Conservation (phyloP, 2,113 vertebrate species). For the Rhinolophus sinicus region DNA sequence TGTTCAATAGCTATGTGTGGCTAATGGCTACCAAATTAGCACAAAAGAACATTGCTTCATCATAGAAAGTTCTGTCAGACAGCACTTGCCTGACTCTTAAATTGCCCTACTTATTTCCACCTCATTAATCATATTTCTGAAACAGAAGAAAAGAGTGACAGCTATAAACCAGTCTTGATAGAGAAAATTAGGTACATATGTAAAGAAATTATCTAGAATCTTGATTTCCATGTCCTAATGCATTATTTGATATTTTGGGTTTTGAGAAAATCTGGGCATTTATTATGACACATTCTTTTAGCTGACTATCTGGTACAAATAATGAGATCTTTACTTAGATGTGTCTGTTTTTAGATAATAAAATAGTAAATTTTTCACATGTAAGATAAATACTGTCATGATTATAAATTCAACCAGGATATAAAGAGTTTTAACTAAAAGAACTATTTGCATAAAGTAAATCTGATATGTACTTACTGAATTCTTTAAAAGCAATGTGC, state of each 20-base stretch:
- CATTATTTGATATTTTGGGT: not conserved
- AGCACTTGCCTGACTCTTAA: not conserved
- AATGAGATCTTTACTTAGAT: not conserved
- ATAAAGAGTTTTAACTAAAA: not conserved
- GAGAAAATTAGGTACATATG: not conserved
- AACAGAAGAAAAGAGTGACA: not conserved
- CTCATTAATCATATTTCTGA: not conserved
- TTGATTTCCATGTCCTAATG: not conserved
- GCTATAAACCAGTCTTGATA: not conserved
- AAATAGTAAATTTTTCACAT: slow-evolving; percentile 28
- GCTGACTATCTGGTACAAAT: not conserved
- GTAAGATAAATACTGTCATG: not conserved
- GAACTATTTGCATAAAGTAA: slow-evolving; percentile 3
- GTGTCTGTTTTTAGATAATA: slow-evolving; percentile 5
- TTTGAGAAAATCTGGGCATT: slow-evolving; percentile 9
- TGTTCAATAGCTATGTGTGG: not conserved
- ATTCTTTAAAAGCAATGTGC: slow-evolving; percentile 8
- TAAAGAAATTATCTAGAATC: slow-evolving; percentile 2
- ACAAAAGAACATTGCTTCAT: not conserved
- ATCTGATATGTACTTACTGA: not conserved
- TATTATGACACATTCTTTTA: not conserved
- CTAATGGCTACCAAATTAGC: not conserved
- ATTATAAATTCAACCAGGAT: not conserved
- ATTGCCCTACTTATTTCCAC: not conserved
- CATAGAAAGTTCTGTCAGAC: not conserved